phyloP scores from a whole-genome alignment of 2,113 vertebrate species.

The Erythrocercus mccallii region DNA sequence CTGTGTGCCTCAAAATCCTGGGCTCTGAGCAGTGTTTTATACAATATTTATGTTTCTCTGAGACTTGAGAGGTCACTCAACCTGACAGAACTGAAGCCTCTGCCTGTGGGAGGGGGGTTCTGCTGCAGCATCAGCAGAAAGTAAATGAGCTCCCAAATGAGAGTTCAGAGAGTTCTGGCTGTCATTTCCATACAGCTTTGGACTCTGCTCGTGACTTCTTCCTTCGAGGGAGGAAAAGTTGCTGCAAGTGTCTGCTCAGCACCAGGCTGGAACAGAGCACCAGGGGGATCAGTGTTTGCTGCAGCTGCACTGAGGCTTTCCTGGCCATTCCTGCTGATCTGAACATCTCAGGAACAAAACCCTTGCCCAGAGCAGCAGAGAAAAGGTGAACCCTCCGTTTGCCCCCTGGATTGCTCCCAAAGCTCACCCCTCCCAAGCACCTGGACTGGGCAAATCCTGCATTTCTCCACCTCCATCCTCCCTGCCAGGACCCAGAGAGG shows the following conservation, averaged over 20 bases:
- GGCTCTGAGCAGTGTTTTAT: neutral
- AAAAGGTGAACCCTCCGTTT: neutral
- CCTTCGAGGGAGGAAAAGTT: neutral
- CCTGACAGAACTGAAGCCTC: neutral
- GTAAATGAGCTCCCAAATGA: constrained; percentile 25
- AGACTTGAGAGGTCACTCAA: neutral
- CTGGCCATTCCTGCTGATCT: neutral
- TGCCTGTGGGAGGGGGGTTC: neutral
- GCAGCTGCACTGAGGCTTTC: neutral
- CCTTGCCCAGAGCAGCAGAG: neutral
- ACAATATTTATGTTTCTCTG: constrained; percentile 1
- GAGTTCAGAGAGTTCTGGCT: neutral
- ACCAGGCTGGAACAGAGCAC: neutral
- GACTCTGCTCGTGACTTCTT: neutral
- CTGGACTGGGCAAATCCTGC: neutral
- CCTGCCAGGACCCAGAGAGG: neutral
- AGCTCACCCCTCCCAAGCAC: neutral
- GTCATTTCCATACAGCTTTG: neutral
- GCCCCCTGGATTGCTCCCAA: neutral
- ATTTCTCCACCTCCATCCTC: neutral
- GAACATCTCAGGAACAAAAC: neutral
- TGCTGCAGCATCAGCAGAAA: constrained; percentile 49
- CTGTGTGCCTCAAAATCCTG: neutral
- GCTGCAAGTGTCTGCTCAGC: neutral
- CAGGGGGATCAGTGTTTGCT: neutral